Evolutionary conservation across 2,888 invertebrate genomes (phyloP), one percentile per base, ranked within the genome.

Genomic region (Acrobasis repandana): DNA sequence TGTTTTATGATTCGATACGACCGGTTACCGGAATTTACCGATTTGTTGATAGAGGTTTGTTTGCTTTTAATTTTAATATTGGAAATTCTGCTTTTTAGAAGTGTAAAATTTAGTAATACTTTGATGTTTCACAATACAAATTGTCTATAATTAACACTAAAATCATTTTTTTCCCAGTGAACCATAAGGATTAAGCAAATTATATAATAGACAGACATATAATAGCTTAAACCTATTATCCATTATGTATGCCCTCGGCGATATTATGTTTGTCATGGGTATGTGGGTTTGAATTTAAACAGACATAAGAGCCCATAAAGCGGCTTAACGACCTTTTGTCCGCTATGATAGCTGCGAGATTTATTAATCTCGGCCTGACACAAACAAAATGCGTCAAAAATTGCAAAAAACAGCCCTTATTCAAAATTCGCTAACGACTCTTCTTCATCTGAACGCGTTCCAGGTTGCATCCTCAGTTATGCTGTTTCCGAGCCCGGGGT

Each of bases 291-390:
- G 48, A 58, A 63, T 64, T 65, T 57, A 56, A 65, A 67, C 61
- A 62, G 57, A 46, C 59, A 60, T 49, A 54, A 64, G 58, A 65
- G 49, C 46, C 34, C 64, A 64, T 67, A 67, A 67, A 67, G 65
- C 62, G 47, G 52, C 59, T 61, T 62, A 65, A 63, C 62, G 64
- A 61, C 62, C 63, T 59, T 59, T 64, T 63, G 59, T 65, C 52
- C 61, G 38, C 50, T 48, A 33, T 38, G 58, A 58, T 63, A 63
- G 28, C 57, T 54, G 61, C 11, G 60, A 58, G 63, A 65, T 65
- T 65, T 63, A 65, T 65, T 36, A 56, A n/a, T n/a, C n/a, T n/a
- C n/a, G n/a, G n/a, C n/a, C 18, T 33, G 58, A 52, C 47, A 61
- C 57, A 61, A 51, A 60, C 61, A 57, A 38, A 61, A 43, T 28